Evolutionary conservation across 2,888 invertebrate genomes (phyloP), one percentile per base, ranked within the genome.

Genomic region (Nebria salina): DNA sequence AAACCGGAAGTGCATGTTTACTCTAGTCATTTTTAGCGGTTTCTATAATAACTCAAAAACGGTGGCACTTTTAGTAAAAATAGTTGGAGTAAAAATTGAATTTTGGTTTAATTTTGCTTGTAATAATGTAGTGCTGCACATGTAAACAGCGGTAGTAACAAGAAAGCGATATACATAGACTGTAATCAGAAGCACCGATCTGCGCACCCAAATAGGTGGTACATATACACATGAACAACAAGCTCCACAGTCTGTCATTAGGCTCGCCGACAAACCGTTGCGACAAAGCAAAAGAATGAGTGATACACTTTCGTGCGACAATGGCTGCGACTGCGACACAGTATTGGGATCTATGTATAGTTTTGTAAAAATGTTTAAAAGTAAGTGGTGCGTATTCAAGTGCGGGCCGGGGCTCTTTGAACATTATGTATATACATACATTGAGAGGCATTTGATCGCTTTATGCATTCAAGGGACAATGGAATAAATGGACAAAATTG

Each of bases 281-380:
- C 64, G 72, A 70, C 72, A 64, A 64, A 42, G 77, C 64, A 42
- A 70, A 54, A 15, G 72, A 20, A 65, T 15, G 54, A 64, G 77
- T 77, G 77, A 77, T 77, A 77, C 20, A 20, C 77, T 77, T 77
- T 70, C 70, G 64, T 77, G 77, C 41, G 77, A 77, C 77, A 77
- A 77, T 75, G 9, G 64, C 64, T 34, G 64, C 20, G 43, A 64
- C 75, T 42, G 64, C 73, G 76, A 13, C 65, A 76, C 41, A 26
- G 9, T 68, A 13, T 68, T 34, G 5, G 34, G 72, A 8, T 7
- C 43, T 25, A 20, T 72, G 72, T 72, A 64, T 26, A 70, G 77
- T 77, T 72, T 77, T 77, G 77, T 72, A 72, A 54, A 77, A 72
- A 13, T 77, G 77, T 72, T 72, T 64, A 11, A 70, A 66, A 75